Base-by-base conservation (phyloP, 2,113 vertebrate genomes). In the Serilophus lunatus region DNA sequence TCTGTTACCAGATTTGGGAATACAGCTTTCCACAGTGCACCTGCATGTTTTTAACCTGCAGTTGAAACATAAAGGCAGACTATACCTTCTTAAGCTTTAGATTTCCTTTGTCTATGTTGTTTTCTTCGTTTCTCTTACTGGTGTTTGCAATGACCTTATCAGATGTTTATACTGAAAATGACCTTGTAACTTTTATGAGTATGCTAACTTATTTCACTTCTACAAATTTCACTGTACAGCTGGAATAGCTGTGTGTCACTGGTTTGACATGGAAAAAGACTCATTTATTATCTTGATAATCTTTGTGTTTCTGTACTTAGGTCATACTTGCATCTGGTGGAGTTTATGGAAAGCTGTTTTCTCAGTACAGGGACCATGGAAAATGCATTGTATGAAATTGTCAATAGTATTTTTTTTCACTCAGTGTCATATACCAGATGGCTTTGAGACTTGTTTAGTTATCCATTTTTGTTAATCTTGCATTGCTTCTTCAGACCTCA, bases 381-480 rank as follows among this genome's bases (percentile, higher is more conserved):
- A 91, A 91, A 77, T 42, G 26, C 18, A 36, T 57, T 3, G 1
- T 74, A 59, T 2, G 4, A 54, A n/a, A 50, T 91, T 14, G 47
- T 93, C 18, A 75, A 64, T 47, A 66, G 38, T 70, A 31, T 54
- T 35, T 72, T 90, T 95, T 94, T 95, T 94, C 82, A 72, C 71
- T 61, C 56, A 71, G 51, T 74, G 47, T 74, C n/a, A 18, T 53
- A 14, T 36, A 83, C 79, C 85, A 91, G 84, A 86, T 90, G 77
- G 75, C 78, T 87, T 51, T 82, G 59, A 82, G 88, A 80, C 63
- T 63, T 57, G 13, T 80, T 85, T 85, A 80, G 33, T 45, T 95
- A 40, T 64, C 24, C 74, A 59, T 47, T 91, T 92, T 85, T 92
- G 56, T 91, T 95, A 59, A 77, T 60, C 56, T 94, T 95, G 25